A percentile compares a stretch with the other conserved stretches of the same genome.
These are phyloP conservation scores for Drosophila parabipectinata DNA, from an alignment of 1,140 invertebrate genomes.

Conservation along the genomic window DNA sequence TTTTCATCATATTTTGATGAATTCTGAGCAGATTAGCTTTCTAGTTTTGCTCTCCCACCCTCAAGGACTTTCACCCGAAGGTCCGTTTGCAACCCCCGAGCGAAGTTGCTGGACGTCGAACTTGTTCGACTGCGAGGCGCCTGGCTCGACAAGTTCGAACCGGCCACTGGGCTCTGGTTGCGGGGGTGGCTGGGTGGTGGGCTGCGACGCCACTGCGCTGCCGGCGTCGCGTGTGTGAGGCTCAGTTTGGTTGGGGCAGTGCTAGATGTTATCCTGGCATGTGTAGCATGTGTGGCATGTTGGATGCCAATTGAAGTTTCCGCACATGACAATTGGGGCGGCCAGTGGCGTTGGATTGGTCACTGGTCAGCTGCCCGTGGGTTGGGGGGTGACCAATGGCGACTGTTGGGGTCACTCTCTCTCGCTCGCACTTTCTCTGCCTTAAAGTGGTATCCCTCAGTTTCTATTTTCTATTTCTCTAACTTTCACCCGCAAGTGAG, in stretches of 20 bases:
- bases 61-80: not conserved
- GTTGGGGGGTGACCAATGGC: slow-evolving; percentile 17
- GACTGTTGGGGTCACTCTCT: slow-evolving; percentile 1
- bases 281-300: slow-evolving; percentile 15
- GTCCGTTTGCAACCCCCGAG: slow-evolving; percentile 33
- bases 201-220: slow-evolving; percentile 15
- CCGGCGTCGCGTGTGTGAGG: slow-evolving; percentile 23
- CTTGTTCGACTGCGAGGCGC: slow-evolving; percentile 45
- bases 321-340: slow-evolving; percentile 61
- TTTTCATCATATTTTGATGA: too few species aligned
- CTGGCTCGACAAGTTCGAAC: slow-evolving; percentile 34
- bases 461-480: not conserved
- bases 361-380: slow-evolving; percentile 29
- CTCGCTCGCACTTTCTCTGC: slow-evolving; percentile 8
- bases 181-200: slow-evolving; percentile 16
- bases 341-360: slow-evolving; percentile 68
- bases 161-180: slow-evolving; percentile 40
- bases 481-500: not conserved
- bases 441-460: not conserved
- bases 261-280: slow-evolving; percentile 13
- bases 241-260: not conserved
- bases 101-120: slow-evolving; percentile 14
- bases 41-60: not conserved
- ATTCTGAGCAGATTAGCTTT: too few species aligned
- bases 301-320: slow-evolving; percentile 70